Base-by-base conservation (phyloP, 2,888 invertebrate genomes). In the Chrysomela aeneicollis region DNA sequence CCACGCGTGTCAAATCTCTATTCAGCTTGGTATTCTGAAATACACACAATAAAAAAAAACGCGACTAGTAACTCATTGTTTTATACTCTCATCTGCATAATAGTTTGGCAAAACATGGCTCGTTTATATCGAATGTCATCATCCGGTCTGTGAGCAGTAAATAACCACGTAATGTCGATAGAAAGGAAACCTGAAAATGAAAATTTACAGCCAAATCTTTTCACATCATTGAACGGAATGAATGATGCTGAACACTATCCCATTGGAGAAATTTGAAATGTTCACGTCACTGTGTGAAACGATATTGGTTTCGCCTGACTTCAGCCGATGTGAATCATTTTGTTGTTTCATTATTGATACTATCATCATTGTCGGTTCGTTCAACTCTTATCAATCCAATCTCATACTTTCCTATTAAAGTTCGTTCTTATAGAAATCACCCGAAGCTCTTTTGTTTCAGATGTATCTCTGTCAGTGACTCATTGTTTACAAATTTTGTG, bases 131-230 rank as follows among this genome's bases (percentile, higher is more conserved):
- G 66, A 69, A 69, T 50, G 50, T 51, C 47, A 68, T 70, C 69
- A 75, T 75, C 74, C 75, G 74, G 74, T 70, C 64, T 73, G 71
- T 69, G 72, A 71, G 71, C 68, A 72, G 72, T 75, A 74, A 75
- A 75, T 75, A 75, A 73, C 73, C 75, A 66, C 72, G 66, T 73
- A 74, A 73, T 75, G 74, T 75, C 74, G 73, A 75, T 75, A 73
- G 74, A 77, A 76, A 76, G 76, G 76, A 76, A 77, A 76, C 72
- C 71, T 71, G 77, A 77, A 77, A 77, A 77, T 75, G 72, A 69
- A 74, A 73, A 78, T 78, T 78, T 77, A 76, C 75, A 71, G 66
- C 71, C 74, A 62, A 71, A 76, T 71, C 72, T 76, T 74, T 71
- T 73, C 77, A 76, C 74, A 74, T 72, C 73, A 74, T 66, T 75